Evolutionary conservation across 2,888 invertebrate genomes (phyloP), one percentile per base, ranked within the genome.

Genomic region (Diaphora mendica): DNA sequence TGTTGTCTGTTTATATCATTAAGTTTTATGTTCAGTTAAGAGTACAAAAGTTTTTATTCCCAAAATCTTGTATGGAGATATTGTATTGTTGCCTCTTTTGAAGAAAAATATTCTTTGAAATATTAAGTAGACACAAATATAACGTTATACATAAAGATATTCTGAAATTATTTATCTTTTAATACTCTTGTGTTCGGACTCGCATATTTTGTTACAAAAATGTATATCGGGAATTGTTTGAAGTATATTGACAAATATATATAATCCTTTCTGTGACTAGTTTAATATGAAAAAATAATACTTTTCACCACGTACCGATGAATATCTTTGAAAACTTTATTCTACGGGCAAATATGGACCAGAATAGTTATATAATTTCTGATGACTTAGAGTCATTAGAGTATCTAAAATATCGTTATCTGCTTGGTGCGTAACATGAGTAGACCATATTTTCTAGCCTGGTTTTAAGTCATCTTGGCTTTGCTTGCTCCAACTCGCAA

Each of bases 1-100:
- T 62, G 64, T 48, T 68, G 30, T 68, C 68, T 68, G 64, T 44
- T 68, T 70, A 42, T 70, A 67, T 64, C 51, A 59, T 42, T 30
- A 66, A 71, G 13, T 71, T 71, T 71, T 44, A 67, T 71, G 20
- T 71, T 67, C 42, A 33, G 30, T 67, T 67, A 59, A 71, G 64
- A 67, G 44, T 59, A 59, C 26, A 13, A 66, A 67, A 59, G 42
- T 67, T 71, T 51, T 71, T 11, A 39, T 39, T 42, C 20, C 17
- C 55, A 67, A 42, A 59, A 67, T 67, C 67, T 67, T 42, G 26
- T 71, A 65, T 26, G 42, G 30, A 30, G 33, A 66, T 42, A 55
- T 30, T 26, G 55, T 71, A 66, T 59, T 67, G 42, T 62, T 39
- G 39, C 8, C n/a, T 39, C 39, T 30, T 65, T 71, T 66, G n/a